phyloP scores from a whole-genome alignment of 2,113 vertebrate species.

The Callocephalon fimbriatum region DNA sequence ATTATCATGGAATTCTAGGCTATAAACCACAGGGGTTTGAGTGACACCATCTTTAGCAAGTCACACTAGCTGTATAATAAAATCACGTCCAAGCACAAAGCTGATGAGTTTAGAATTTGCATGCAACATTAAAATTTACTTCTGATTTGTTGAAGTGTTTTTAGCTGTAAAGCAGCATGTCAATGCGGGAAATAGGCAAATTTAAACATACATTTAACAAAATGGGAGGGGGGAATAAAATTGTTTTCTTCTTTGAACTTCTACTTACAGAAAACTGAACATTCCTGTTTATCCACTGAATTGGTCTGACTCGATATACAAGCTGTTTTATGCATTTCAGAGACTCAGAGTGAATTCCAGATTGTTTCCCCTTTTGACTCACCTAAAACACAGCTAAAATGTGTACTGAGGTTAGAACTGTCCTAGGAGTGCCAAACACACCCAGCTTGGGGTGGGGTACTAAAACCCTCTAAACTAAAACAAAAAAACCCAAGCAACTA shows the following conservation, averaged over 20 bases:
- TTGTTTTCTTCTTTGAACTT: neutral
- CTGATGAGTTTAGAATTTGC: neutral
- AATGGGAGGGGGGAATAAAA: accelerated
- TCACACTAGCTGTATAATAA: neutral
- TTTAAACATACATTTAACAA: neutral
- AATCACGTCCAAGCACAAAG: neutral
- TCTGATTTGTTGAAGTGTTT: neutral
- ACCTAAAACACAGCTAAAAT: neutral
- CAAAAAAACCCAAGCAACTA: accelerated
- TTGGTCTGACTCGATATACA: neutral
- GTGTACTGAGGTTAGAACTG: neutral
- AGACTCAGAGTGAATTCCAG: neutral
- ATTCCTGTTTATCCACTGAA: neutral
- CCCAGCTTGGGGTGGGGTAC: no score
- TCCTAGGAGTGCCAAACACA: neutral
- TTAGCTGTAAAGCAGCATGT: neutral
- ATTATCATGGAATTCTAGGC: neutral
- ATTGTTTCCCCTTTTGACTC: neutral
- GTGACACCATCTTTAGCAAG: neutral
- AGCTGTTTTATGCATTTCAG: neutral
- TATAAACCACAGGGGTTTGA: neutral
- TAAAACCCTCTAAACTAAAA: neutral
- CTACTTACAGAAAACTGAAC: neutral
- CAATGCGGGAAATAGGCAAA: neutral
- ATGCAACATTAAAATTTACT: neutral